Base-by-base conservation (phyloP, 2,888 invertebrate species). In the Diarsia rubi region DNA sequence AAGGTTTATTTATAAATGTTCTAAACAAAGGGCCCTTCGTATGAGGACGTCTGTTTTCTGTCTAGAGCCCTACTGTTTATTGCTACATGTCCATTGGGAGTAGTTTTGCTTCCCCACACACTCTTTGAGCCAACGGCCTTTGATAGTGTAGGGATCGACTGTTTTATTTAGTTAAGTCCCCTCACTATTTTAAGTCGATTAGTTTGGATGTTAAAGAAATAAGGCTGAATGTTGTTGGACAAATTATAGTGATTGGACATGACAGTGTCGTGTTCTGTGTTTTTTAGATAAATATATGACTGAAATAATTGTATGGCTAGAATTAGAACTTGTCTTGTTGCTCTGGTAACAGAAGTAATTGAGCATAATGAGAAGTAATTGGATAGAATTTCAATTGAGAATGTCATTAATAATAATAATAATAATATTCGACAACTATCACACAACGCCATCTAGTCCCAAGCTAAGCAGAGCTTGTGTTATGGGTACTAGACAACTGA, bases 11-110 rank as follows among this genome's bases (percentile, higher is more conserved):
- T 94, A 93, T 92, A 91, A 91, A 91, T 89, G 89, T 81, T 83
- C 87, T 86, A 93, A 94, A 95, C 96, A 95, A 94, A 95, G 92
- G 88, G 91, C 88, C 90, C 89, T 91, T 91, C 90, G 89, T 86
- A 86, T 84, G 85, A 82, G 88, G 86, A 87, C 93, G 93, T 96
- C 96, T 96, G 96, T 91, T 95, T 94, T 94, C 91, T 95, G 92
- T 96, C 96, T 87, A 81, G 83, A 84, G 86, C 89, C 87, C 91
- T 86, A 82, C 85, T 96, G 96, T 96, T 96, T 96, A 94, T 95
- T 94, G 88, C 91, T 92, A 88, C 89, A 91, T 90, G 94, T 94
- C 92, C 90, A 82, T 88, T 89, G 91, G 90, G 91, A 87, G 88
- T 88, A 90, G 93, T 92, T 92, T 91, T 90, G 88, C 88, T 89